Percentiles rank a stretch among this genome's conserved stretches.
These are phyloP conservation scores for Spea bombifrons DNA, from an alignment of 2,113 vertebrate genomes.

Conservation along the genomic window DNA sequence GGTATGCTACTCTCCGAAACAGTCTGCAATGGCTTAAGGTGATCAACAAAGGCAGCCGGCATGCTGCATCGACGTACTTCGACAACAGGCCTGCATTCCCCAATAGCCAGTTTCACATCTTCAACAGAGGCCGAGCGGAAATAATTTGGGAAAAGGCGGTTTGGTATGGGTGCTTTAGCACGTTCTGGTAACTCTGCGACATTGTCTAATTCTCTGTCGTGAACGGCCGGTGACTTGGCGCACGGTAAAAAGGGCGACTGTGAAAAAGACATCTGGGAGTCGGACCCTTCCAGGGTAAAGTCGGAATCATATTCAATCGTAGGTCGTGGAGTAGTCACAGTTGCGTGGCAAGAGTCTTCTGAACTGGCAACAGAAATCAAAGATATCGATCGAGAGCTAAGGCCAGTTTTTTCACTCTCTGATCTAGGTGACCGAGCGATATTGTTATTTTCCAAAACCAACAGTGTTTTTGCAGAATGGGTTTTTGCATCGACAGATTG, in stretches of 20 bases:
- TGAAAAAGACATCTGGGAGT: conserved; percentile 87
- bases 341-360: conserved; percentile 87
- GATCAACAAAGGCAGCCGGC: conserved; percentile 66
- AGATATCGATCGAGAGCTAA: conserved; percentile 87
- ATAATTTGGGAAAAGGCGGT: conserved; percentile 73
- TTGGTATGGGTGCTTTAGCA: conserved; percentile 62
- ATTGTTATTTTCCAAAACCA: conserved; percentile 74
- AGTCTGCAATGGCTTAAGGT: conserved; percentile 55
- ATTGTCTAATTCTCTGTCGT: conserved; percentile 77
- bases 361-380: conserved; percentile 89
- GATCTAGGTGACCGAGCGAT: conserved; percentile 81
- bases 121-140: conserved; percentile 83
- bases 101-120: conserved; percentile 72
- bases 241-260: conserved; percentile 80
- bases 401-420: conserved; percentile 77
- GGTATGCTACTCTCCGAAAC: conserved; percentile 59
- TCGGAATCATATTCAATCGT: conserved; percentile 83
- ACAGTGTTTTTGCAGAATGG: conserved; percentile 64
- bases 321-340: conserved; percentile 78
- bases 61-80: conserved; percentile 70
- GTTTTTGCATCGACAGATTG: conserved; percentile 81
- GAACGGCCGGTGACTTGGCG: conserved; percentile 82
- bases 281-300: conserved; percentile 79
- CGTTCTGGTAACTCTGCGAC: conserved; percentile 73
- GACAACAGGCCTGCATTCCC: conserved; percentile 68